phyloP scores from a whole-genome alignment of 2,888 invertebrate species.

The Callimorpha dominula region DNA sequence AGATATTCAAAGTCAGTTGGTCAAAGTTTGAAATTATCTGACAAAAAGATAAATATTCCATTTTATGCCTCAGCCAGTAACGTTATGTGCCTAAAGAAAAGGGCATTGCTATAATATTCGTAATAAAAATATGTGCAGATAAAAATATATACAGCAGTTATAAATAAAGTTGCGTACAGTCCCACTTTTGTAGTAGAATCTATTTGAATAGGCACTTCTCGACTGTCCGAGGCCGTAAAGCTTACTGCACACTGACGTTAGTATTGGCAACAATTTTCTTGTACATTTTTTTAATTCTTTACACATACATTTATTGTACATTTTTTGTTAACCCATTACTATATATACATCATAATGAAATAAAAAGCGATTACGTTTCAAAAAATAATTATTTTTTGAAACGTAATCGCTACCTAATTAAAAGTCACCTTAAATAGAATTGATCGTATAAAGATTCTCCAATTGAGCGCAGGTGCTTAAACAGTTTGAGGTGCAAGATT shows the following conservation, averaged over 20 bases:
- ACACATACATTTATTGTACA: too few relatives aligned
- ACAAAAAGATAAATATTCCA: not conserved
- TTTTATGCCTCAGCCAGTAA: not conserved
- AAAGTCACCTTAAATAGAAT: too few relatives aligned
- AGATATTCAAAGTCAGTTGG: not conserved
- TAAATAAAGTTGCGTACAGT: constrained; percentile 59
- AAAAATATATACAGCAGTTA: constrained; percentile 33
- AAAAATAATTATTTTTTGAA: too few relatives aligned
- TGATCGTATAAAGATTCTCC: too few relatives aligned
- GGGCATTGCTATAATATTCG: constrained; percentile 15
- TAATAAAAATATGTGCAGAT: constrained; percentile 38
- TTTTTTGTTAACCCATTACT: not conserved
- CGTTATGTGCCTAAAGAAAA: constrained; percentile 3
- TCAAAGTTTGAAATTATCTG: not conserved
- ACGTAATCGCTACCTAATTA: too few relatives aligned
- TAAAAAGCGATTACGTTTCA: not conserved
- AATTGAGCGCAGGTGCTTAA: too few relatives aligned
- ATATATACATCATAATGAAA: not conserved
- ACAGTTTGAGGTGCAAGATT: too few relatives aligned
- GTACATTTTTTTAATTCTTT: not conserved
- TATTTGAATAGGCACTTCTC: constrained; percentile 63
- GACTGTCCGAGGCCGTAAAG: constrained; percentile 49
- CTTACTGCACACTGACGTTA: constrained; percentile 27
- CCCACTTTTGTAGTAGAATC: constrained; percentile 52
- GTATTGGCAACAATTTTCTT: not conserved